Conservation (phyloP, 2,113 vertebrate species). For the rat (Rattus norvegicus) region GRCr8 NC_086024.1:42773501-42774000, state of each 20-base stretch:
- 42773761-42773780: not conserved
- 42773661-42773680: not conserved
- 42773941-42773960: slow-evolving; percentile 59
- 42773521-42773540: not conserved
- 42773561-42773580: not conserved
- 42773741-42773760: not conserved
- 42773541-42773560: not conserved
- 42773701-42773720: not conserved
- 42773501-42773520: not conserved
- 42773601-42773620: not conserved
- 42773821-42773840: not conserved
- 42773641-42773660: not conserved
- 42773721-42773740: not conserved
- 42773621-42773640: not conserved
- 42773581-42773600: not conserved
- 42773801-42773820: not conserved
- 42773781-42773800: not conserved
- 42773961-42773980: slow-evolving; percentile 57
- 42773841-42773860: not conserved
- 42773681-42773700: not conserved
- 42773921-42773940: slow-evolving; percentile 30
- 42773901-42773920: slow-evolving; percentile 22
- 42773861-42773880: not conserved
- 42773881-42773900: slow-evolving; percentile 23
- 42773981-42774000: slow-evolving; percentile 57